phyloP scores from a whole-genome alignment of 2,113 vertebrate species.

The Fulica atra region DNA sequence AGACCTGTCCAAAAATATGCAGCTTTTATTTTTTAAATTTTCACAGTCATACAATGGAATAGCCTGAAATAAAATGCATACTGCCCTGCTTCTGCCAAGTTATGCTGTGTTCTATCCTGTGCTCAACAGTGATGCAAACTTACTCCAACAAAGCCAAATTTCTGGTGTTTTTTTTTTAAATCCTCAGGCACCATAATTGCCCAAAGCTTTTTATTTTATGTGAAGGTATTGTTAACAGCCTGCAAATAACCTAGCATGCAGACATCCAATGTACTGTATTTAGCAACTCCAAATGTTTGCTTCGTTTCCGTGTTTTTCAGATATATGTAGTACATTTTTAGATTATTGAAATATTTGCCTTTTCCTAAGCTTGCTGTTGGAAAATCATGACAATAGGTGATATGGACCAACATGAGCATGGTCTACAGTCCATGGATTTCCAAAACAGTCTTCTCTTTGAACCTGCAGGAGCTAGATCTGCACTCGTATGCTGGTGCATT shows the following conservation, averaged over 20 bases:
- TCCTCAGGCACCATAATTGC: background rate
- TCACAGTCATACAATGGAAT: background rate
- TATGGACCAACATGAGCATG: background rate
- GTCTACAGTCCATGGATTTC: background rate
- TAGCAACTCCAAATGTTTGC: background rate
- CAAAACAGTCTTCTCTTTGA: background rate
- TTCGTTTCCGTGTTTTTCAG: background rate
- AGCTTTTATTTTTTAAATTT: conserved; percentile 4
- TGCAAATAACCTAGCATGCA: background rate
- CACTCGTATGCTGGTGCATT: fast-evolving
- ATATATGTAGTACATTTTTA: background rate
- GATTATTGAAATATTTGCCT: background rate
- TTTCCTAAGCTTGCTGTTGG: background rate
- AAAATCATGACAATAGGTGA: background rate
- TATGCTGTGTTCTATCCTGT: background rate
- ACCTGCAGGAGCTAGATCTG: background rate
- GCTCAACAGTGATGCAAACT: background rate
- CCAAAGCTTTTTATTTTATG: background rate
- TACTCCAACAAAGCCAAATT: background rate
- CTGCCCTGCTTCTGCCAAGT: background rate
- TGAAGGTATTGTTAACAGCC: background rate
- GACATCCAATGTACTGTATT: background rate
- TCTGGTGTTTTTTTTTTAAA: background rate
- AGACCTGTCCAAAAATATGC: background rate
- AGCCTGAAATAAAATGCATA: background rate